Conservation (phyloP, 2,797 vertebrate genomes). For the Cynopterus sphinx region DNA sequence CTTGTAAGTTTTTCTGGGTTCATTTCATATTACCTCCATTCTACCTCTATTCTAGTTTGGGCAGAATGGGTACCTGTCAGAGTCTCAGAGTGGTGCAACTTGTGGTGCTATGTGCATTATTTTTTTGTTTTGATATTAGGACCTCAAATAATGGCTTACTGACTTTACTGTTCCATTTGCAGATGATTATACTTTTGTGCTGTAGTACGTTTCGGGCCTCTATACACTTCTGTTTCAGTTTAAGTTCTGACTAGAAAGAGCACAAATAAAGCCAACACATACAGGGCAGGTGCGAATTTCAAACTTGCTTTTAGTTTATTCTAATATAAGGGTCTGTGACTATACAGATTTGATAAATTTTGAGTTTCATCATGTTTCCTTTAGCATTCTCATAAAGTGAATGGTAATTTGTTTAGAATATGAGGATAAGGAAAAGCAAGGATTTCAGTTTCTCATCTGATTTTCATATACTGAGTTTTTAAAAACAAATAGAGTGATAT, state of each 20-base stretch:
- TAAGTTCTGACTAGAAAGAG: background rate
- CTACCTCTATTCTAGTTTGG: background rate
- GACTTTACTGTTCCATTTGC: background rate
- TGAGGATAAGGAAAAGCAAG: background rate
- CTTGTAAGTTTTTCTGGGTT: background rate
- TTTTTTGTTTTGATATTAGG: constrained; percentile 39
- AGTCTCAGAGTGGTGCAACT: background rate
- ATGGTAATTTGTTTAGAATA: background rate
- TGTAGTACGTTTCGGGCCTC: background rate
- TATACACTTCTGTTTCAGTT: background rate
- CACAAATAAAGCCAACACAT: background rate
- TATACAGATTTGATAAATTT: background rate
- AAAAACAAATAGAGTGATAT: background rate
- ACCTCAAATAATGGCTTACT: constrained; percentile 36
- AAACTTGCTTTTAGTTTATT: constrained; percentile 28
- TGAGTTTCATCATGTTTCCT: background rate
- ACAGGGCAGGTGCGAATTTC: background rate
- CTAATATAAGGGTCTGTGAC: background rate
- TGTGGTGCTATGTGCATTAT: background rate
- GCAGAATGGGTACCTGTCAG: background rate
- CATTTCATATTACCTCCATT: background rate
- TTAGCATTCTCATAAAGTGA: background rate
- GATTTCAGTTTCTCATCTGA: background rate
- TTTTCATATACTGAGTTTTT: background rate
- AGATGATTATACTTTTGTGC: background rate